phyloP scores from a whole-genome alignment of 2,888 invertebrate species.

The Stenchaetothrips biformis region DNA sequence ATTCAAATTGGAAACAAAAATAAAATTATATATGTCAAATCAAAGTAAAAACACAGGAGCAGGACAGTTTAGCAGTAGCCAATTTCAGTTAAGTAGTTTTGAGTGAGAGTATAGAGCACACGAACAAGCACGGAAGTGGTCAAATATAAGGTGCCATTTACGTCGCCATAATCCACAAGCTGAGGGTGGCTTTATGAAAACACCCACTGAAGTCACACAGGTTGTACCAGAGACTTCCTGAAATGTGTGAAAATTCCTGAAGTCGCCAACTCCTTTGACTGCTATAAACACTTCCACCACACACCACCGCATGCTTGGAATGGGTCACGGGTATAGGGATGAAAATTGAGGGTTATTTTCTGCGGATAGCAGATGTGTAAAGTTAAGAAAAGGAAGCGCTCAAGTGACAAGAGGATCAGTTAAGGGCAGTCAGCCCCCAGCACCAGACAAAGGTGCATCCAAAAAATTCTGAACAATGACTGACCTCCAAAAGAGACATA shows the following conservation, averaged over 20 bases:
- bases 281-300: slow-evolving; percentile 45
- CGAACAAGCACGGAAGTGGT: slow-evolving; percentile 24
- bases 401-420: background rate
- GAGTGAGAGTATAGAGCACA: slow-evolving; percentile 23
- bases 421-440: background rate
- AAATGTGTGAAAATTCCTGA: slow-evolving; percentile 13
- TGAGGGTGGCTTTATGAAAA: background rate
- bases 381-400: background rate
- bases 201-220: slow-evolving; percentile 7
- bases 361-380: background rate
- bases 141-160: slow-evolving; percentile 21
- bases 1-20: slow-evolving; percentile 3
- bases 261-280: slow-evolving; percentile 24
- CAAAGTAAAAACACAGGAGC: slow-evolving; percentile 8
- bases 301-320: slow-evolving; percentile 47
- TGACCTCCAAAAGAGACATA: background rate
- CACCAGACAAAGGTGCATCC: background rate
- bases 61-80: slow-evolving; percentile 16
- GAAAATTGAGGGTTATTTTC: slow-evolving; percentile 9
- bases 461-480: background rate
- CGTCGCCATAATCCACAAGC: slow-evolving; percentile 24
- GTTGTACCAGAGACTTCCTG: slow-evolving; percentile 7
- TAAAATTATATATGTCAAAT: background rate
- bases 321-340: slow-evolving; percentile 15
- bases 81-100: slow-evolving; percentile 25